phyloP scores from a whole-genome alignment of 1,140 invertebrate species.

The Anastrepha obliqua region DNA sequence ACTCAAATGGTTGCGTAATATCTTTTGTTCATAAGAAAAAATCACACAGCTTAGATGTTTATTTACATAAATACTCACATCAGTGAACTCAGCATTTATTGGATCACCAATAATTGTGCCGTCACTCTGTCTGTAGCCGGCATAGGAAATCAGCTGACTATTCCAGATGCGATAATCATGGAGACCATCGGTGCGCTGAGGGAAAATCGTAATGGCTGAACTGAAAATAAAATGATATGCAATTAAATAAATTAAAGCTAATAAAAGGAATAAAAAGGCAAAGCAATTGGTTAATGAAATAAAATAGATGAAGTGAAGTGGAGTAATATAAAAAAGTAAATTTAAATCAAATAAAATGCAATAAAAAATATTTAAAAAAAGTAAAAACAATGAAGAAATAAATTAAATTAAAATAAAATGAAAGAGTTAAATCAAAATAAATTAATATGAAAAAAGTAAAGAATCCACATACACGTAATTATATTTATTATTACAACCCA shows the following conservation, averaged over 20 bases:
- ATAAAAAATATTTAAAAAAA: too few relatives aligned
- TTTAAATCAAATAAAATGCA: too few relatives aligned
- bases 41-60: neutral
- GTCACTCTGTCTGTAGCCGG: slow-evolving; percentile 86
- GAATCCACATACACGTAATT: too few relatives aligned
- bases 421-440: too few relatives aligned
- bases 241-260: slow-evolving; percentile 49
- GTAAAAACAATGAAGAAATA: too few relatives aligned
- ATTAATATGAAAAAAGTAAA: too few relatives aligned
- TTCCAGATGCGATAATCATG: slow-evolving; percentile 95
- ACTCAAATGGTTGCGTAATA: too few relatives aligned
- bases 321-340: too few relatives aligned
- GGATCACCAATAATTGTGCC: slow-evolving; percentile 86
- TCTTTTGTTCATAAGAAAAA: too few relatives aligned
- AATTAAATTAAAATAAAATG: too few relatives aligned
- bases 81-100: slow-evolving; percentile 87
- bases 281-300: neutral
- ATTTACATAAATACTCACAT: slow-evolving; percentile 76
- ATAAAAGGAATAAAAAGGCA: neutral
- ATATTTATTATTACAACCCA: too few relatives aligned
- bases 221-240: slow-evolving; percentile 74
- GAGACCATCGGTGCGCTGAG: slow-evolving; percentile 86
- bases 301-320: too few relatives aligned
- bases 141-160: slow-evolving; percentile 86
- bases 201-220: slow-evolving; percentile 94